Evolutionary conservation across 2,113 vertebrate genomes (phyloP), one percentile per base, ranked within the genome.

Genomic region (Corythornis vintsioides): DNA sequence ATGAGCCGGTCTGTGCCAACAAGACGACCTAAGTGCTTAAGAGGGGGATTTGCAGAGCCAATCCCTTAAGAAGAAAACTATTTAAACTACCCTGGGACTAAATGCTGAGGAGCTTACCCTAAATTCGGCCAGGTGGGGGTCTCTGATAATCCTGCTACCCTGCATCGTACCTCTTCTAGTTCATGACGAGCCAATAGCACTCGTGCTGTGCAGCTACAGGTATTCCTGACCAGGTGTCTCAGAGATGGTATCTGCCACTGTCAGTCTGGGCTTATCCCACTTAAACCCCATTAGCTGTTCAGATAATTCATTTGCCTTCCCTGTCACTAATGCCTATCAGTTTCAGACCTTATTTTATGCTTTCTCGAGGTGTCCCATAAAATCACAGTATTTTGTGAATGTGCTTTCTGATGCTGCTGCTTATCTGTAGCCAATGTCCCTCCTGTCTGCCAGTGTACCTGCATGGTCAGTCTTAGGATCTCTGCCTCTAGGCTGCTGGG

Each of bases 1-100:
- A 6, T 1, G 33, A 43, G 66, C 66, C 1, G 10, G 26, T n/a
- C 78, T 4, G 40, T 26, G 78, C 82, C 92, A 80, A 6, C 35
- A 63, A 65, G 55, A 55, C 0, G 14, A 74, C 64, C 86, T 90
- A 92, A 94, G 83, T 25, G 76, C 90, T 92, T 94, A 94, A 90
- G 83, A 38, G 35, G 73, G 56, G 69, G 88, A 92, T 96, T 96
- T 96, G 83, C 60, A 15, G 76, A 86, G 86, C 26, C 79, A 55
- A 93, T 77, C 72, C 72, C 33, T 93, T 94, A 94, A 77, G 83
- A 21, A 86, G 79, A 88, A 94, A 95, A 88, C 67, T 93, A 94
- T 93, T 94, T 90, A 83, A 96, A 92, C 83, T 88, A 88, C 52
- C 60, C 50, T 59, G 76, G 50, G 69, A 80, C 64, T 73, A 73